phyloP scores from a whole-genome alignment of 1,140 invertebrate genomes.

The Zaprionus taronus region DNA sequence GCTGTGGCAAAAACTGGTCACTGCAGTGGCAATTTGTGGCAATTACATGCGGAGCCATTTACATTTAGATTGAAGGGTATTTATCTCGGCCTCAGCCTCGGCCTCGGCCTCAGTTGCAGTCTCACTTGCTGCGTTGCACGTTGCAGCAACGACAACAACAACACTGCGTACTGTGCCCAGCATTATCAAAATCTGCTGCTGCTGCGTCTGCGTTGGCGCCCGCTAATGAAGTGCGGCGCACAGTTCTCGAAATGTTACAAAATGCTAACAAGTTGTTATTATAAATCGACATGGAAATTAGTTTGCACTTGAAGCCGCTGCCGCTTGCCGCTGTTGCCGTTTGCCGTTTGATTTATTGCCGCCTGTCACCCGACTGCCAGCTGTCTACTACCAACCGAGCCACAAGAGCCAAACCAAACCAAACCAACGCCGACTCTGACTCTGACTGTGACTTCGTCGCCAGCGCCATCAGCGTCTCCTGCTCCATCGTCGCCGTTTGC shows the following conservation, averaged over 20 bases:
- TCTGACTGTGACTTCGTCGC: conserved; percentile 30
- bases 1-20: conserved; percentile 74
- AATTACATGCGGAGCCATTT: conserved; percentile 83
- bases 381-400: conserved; percentile 70
- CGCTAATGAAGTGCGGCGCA: conserved; percentile 51
- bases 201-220: conserved; percentile 35
- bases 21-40: conserved; percentile 83
- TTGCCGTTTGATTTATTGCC: conserved; percentile 81
- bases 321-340: conserved; percentile 72
- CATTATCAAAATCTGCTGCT: conserved; percentile 46
- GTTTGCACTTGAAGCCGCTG: conserved; percentile 78
- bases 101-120: not conserved
- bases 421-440: conserved; percentile 25
- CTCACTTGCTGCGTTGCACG: conserved; percentile 26
- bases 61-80: conserved; percentile 84
- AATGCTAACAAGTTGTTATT: conserved; percentile 83
- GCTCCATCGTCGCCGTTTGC: not conserved
- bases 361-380: conserved; percentile 78
- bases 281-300: conserved; percentile 83
- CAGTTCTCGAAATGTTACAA: conserved; percentile 65
- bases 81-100: conserved; percentile 66
- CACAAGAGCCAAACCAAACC: conserved; percentile 15
- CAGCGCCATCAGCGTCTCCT: not conserved
- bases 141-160: conserved; percentile 27
- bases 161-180: conserved; percentile 22